Evolutionary conservation across 1,140 invertebrate genomes (phyloP).

Genomic region (Odontomachus brunneus): DNA sequence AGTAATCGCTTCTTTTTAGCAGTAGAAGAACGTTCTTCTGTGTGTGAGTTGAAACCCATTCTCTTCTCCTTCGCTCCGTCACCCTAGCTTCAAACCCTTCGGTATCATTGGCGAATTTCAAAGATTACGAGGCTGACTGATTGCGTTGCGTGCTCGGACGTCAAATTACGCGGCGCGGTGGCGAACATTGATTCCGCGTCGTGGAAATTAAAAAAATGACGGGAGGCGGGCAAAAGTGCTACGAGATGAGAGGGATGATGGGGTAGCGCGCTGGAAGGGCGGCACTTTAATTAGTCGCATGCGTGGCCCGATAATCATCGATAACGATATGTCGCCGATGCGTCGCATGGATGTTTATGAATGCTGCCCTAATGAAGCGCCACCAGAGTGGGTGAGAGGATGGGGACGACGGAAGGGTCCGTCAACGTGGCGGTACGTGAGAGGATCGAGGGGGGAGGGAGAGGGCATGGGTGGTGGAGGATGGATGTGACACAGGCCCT

Average conservation of each 20-base stretch:
- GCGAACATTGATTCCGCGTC: not conserved
- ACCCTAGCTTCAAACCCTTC: not conserved
- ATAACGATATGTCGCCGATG: slow-evolving; percentile 39
- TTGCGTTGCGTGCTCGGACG: no score
- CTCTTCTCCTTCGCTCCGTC: no score
- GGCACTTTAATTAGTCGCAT: slow-evolving; percentile 43
- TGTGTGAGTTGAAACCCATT: no score
- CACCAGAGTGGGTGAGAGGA: not conserved
- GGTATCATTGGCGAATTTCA: not conserved
- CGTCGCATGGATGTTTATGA: slow-evolving; percentile 63
- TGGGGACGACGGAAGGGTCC: not conserved
- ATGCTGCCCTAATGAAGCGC: slow-evolving; percentile 67
- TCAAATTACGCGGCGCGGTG: no score
- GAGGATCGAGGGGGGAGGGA: not conserved
- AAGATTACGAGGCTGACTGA: slow-evolving; percentile 6
- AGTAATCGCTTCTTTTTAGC: no score
- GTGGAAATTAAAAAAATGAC: not conserved
- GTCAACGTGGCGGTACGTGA: not conserved
- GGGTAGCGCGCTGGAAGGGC: not conserved
- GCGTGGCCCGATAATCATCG: slow-evolving; percentile 34
- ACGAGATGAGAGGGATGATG: no score
- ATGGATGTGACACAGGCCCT: slow-evolving; percentile 59
- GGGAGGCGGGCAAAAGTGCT: not conserved
- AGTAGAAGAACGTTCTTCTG: no score
- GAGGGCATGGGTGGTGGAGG: slow-evolving; percentile 23